Conservation (phyloP, 2,888 invertebrate genomes). For the Pinctada fucata region DNA sequence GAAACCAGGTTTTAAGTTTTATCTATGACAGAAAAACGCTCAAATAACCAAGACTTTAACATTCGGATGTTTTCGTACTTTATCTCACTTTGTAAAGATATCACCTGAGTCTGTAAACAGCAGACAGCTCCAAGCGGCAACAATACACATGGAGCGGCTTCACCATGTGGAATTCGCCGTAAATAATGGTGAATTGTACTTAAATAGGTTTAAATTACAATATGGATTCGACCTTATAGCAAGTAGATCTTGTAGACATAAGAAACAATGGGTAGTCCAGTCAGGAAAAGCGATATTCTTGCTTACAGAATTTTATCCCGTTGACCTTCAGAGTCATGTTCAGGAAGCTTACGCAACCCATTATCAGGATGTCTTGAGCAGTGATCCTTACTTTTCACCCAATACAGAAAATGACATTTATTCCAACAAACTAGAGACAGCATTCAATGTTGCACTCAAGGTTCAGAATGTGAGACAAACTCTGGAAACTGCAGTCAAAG, state of each 20-base stretch:
- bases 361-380: background rate
- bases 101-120: too few species aligned
- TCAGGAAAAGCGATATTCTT: slow-evolving; percentile 67
- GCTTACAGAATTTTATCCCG: slow-evolving; percentile 61
- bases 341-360: slow-evolving; percentile 18
- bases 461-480: slow-evolving; percentile 71
- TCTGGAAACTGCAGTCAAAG: slow-evolving; percentile 55
- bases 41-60: too few species aligned
- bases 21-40: too few species aligned
- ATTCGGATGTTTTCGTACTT: too few species aligned
- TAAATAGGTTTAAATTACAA: slow-evolving; percentile 59
- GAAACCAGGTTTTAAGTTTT: too few species aligned
- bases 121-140: background rate
- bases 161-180: slow-evolving; percentile 75
- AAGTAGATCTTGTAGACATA: slow-evolving; percentile 41
- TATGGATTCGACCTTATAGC: slow-evolving; percentile 66
- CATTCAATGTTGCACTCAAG: slow-evolving; percentile 76
- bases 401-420: slow-evolving; percentile 15
- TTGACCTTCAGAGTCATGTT: slow-evolving; percentile 11
- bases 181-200: slow-evolving; percentile 61
- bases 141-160: background rate
- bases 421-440: slow-evolving; percentile 67
- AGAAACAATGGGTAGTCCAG: slow-evolving; percentile 67
- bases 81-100: too few species aligned
- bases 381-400: slow-evolving; percentile 43